These are phyloP conservation scores for Acleris literana DNA, from an alignment of 2,888 invertebrate genomes.

Conservation along the genomic window DNA sequence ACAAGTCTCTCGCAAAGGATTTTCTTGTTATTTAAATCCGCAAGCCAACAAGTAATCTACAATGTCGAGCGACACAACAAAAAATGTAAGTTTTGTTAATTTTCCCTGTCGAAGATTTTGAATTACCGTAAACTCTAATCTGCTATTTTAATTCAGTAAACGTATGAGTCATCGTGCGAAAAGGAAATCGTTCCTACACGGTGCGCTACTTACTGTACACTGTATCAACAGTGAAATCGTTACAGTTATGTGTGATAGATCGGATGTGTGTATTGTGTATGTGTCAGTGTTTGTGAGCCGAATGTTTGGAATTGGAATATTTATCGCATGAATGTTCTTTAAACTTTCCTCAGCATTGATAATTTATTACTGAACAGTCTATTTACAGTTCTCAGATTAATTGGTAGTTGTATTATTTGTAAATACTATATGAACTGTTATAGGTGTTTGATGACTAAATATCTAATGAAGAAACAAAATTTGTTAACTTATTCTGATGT, in stretches of 20 bases:
- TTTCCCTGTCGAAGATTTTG: slow-evolving; percentile 6
- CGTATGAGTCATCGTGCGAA: slow-evolving; percentile 29
- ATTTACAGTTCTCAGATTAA: slow-evolving; percentile 11
- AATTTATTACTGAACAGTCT: slow-evolving; percentile 17
- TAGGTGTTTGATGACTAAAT: slow-evolving; percentile 7
- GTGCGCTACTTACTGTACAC: slow-evolving; percentile 33
- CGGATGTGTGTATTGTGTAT: slow-evolving; percentile 55
- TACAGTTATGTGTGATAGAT: slow-evolving; percentile 53
- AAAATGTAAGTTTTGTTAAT: slow-evolving; percentile 79
- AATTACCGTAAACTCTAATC: slow-evolving; percentile 1
- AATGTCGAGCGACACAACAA: slow-evolving; percentile 85
- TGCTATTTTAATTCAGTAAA: not conserved
- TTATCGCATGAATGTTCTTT: slow-evolving; percentile 49
- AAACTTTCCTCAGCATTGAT: slow-evolving; percentile 28
- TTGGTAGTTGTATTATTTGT: slow-evolving; percentile 7
- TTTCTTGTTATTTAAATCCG: not conserved
- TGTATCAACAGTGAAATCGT: slow-evolving; percentile 48
- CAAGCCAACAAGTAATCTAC: slow-evolving; percentile 39
- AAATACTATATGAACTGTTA: slow-evolving; percentile 12
- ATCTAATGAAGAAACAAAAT: slow-evolving; percentile 11
- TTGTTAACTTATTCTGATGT: slow-evolving; percentile 3
- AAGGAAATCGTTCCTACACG: slow-evolving; percentile 19
- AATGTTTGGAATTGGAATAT: slow-evolving; percentile 58
- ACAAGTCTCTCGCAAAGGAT: not conserved
- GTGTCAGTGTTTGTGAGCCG: slow-evolving; percentile 60